A percentile compares a stretch with the other conserved stretches of the same genome.
phyloP scores from a whole-genome alignment of 2,888 invertebrate species.

The Eupithecia inturbata region DNA sequence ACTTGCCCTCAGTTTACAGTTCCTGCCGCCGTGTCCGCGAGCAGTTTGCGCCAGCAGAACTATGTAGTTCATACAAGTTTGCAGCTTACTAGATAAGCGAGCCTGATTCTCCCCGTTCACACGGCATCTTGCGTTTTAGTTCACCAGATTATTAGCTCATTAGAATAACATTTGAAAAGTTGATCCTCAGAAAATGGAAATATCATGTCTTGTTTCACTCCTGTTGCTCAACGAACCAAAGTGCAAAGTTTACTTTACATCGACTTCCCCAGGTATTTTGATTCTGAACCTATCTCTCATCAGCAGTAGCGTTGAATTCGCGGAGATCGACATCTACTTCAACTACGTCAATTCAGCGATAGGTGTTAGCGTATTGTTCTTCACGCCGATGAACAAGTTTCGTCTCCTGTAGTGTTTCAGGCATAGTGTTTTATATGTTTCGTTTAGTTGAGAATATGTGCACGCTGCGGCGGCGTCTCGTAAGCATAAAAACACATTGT shows the following conservation, averaged over 20 bases:
- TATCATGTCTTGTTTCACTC: background rate
- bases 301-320: too few relatives aligned
- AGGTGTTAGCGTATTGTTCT: too few relatives aligned
- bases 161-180: background rate
- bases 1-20: slow-evolving; percentile 19
- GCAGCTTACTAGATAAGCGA: slow-evolving; percentile 28
- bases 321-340: too few relatives aligned
- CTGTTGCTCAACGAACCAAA: background rate
- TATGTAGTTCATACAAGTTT: slow-evolving; percentile 20
- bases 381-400: too few relatives aligned
- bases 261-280: background rate
- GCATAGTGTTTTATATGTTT: too few relatives aligned
- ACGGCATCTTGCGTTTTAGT: slow-evolving; percentile 14
- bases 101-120: slow-evolving; percentile 17
- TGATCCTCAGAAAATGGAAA: background rate
- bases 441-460: too few relatives aligned
- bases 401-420: too few relatives aligned
- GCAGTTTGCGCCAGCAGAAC: slow-evolving; percentile 5
- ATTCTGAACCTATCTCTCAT: too few relatives aligned
- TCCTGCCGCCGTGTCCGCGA: slow-evolving; percentile 8
- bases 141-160: background rate
- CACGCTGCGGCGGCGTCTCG: too few relatives aligned
- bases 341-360: too few relatives aligned
- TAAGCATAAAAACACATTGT: too few relatives aligned
- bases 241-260: too few relatives aligned